phyloP scores from a whole-genome alignment of 2,888 invertebrate species.

The Trissoscelio sp. region DNA sequence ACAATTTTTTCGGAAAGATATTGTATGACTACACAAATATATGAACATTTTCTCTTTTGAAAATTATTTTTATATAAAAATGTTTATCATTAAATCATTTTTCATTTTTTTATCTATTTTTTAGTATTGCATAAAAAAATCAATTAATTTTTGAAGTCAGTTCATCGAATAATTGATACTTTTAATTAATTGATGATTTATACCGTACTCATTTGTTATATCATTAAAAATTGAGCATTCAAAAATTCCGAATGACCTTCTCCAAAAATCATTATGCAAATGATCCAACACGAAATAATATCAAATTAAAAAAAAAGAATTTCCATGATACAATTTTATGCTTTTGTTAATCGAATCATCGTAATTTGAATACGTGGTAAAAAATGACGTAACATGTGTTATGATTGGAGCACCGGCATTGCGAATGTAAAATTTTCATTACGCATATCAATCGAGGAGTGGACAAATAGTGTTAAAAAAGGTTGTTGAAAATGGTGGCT shows the following conservation, averaged over 20 bases:
- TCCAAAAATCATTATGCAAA: slow-evolving; percentile 1
- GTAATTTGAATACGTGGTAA: neutral
- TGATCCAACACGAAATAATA: neutral
- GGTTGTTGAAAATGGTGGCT: slow-evolving; percentile 54
- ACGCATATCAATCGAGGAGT: slow-evolving; percentile 20
- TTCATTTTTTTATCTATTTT: too few relatives aligned
- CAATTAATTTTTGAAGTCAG: too few relatives aligned
- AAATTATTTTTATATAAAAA: too few relatives aligned
- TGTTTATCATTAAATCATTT: too few relatives aligned
- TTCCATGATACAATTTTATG: slow-evolving; percentile 11
- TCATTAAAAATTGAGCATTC: neutral
- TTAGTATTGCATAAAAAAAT: too few relatives aligned
- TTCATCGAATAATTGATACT: too few relatives aligned
- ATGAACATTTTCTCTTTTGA: too few relatives aligned
- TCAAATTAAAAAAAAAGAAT: neutral
- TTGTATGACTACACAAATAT: too few relatives aligned
- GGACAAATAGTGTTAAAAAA: slow-evolving; percentile 39
- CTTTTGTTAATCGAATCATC: neutral
- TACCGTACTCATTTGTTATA: too few relatives aligned
- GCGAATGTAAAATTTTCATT: neutral
- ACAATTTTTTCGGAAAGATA: too few relatives aligned
- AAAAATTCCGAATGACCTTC: neutral
- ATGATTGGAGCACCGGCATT: neutral
- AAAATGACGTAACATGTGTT: slow-evolving; percentile 10
- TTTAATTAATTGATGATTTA: too few relatives aligned